Percentiles rank a stretch among this genome's conserved stretches.
These are phyloP conservation scores for Perognathus longimembris DNA, from an alignment of 2,113 vertebrate genomes.

Conservation along the genomic window DNA sequence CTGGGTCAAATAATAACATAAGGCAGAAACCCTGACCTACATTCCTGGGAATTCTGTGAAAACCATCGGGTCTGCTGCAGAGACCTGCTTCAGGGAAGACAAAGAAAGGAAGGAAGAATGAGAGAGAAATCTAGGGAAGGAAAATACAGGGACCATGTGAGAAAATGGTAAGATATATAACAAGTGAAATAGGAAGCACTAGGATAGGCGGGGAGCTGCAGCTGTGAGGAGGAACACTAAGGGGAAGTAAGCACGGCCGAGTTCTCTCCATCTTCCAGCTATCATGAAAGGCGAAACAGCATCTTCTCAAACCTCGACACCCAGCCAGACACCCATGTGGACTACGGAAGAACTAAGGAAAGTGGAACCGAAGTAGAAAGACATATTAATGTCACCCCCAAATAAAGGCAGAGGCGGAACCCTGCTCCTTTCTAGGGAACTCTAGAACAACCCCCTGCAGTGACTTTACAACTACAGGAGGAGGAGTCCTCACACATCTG, in stretches of 20 bases:
- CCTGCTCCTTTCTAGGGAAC: rapidly evolving
- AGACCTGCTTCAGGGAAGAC: background rate
- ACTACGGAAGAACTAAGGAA: background rate
- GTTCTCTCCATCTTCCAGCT: background rate
- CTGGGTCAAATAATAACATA: background rate
- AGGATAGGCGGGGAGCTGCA: background rate
- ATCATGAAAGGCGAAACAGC: background rate
- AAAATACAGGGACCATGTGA: background rate
- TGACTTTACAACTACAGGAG: background rate
- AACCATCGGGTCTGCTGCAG: background rate
- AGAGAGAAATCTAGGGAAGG: background rate
- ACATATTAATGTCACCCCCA: background rate
- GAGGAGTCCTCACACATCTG: background rate
- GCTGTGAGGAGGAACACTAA: background rate
- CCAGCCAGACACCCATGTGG: background rate
- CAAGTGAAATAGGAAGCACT: background rate
- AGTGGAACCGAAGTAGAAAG: background rate
- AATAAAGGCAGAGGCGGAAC: too few species aligned
- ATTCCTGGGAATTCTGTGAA: background rate
- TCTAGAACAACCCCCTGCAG: background rate
- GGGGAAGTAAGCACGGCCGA: background rate
- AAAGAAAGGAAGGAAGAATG: background rate
- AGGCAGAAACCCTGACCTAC: background rate
- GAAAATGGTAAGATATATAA: background rate
- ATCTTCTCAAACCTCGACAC: background rate